phyloP scores from a whole-genome alignment of 1,140 invertebrate genomes.

The Nixonia krombeini region DNA sequence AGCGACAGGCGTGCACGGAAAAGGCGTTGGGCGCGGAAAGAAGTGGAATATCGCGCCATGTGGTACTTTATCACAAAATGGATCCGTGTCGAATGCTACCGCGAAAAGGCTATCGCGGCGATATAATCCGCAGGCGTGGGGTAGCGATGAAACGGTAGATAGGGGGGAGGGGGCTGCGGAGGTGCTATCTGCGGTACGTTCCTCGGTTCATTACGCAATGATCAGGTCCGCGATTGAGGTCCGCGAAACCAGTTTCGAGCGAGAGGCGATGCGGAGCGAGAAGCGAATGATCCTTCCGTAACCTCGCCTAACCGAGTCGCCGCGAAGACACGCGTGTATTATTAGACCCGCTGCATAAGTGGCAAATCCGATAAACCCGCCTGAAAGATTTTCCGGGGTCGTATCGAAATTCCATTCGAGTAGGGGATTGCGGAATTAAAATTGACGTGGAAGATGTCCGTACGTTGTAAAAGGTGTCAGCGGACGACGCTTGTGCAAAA shows the following conservation, averaged over 20 bases:
- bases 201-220: slow-evolving; percentile 49
- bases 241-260: slow-evolving; percentile 59
- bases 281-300: slow-evolving; percentile 46
- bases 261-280: slow-evolving; percentile 50
- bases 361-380: slow-evolving; percentile 37
- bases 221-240: slow-evolving; percentile 46
- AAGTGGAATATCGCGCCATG: slow-evolving; percentile 10
- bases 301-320: slow-evolving; percentile 44
- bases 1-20: slow-evolving; percentile 3
- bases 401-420: slow-evolving; percentile 10
- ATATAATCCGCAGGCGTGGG: slow-evolving; percentile 13
- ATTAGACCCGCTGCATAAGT: slow-evolving; percentile 35
- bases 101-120: slow-evolving; percentile 42
- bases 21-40: background rate
- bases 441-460: too few species aligned
- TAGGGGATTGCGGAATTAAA: too few species aligned
- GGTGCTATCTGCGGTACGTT: slow-evolving; percentile 36
- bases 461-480: too few species aligned
- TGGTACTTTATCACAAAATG: slow-evolving; percentile 32
- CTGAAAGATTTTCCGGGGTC: slow-evolving; percentile 40
- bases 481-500: too few species aligned
- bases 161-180: background rate
- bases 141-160: too few species aligned
- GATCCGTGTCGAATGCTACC: slow-evolving; percentile 46
- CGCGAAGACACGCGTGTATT: slow-evolving; percentile 27